Conservation (phyloP, 1,140 invertebrate species). For the Pseudomyrmex flavicornis region DNA sequence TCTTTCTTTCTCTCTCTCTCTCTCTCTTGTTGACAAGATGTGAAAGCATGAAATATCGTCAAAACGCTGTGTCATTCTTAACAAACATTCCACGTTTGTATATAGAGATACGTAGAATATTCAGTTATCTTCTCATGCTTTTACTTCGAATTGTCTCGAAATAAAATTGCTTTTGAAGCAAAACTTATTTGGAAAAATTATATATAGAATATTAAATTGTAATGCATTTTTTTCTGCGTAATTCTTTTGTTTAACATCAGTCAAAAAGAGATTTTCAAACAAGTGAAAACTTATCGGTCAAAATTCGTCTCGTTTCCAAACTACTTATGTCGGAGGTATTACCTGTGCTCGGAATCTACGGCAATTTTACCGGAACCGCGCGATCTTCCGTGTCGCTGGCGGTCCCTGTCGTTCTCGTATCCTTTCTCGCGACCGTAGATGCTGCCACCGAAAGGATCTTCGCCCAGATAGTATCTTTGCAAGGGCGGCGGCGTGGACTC, state of each 20-base stretch:
- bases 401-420: conserved; percentile 87
- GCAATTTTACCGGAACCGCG: conserved; percentile 69
- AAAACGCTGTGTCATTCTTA: conserved; percentile 16
- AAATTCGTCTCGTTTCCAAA: conserved; percentile 32
- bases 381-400: conserved; percentile 79
- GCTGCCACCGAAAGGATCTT: conserved; percentile 92
- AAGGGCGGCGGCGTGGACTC: conserved; percentile 85
- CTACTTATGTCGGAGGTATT: conserved; percentile 48
- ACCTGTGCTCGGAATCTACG: conserved; percentile 80
- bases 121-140: background rate
- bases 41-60: conserved; percentile 25
- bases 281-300: background rate
- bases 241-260: background rate
- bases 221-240: no score
- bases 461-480: conserved; percentile 92
- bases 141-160: conserved; percentile 4
- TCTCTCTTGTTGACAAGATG: background rate
- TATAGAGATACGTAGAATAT: background rate
- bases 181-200: background rate
- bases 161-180: background rate
- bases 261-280: background rate
- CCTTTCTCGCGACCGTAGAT: conserved; percentile 93
- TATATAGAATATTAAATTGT: background rate
- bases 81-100: background rate
- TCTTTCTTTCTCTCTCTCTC: no score